A percentile compares a stretch with the other conserved stretches of the same genome.
These are phyloP conservation scores for Seira ritae DNA, from an alignment of 2,888 invertebrate species.

Conservation along the genomic window DNA sequence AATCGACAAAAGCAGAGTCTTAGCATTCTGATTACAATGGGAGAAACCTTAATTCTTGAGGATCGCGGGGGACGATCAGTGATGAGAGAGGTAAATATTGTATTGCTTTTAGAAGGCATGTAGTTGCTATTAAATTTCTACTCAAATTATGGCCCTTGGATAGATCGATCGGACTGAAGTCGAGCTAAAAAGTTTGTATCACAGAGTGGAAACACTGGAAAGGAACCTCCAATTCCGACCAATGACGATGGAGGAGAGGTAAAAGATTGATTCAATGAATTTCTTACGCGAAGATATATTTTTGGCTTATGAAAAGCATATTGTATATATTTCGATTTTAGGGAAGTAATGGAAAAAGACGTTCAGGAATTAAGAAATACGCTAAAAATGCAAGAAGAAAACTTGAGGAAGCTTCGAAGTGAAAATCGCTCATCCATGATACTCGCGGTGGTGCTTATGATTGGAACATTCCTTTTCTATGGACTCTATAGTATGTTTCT, in stretches of 20 bases:
- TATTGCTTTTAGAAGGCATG: background rate
- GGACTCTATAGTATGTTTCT: constrained; percentile 65
- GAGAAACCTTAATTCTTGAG: too few species aligned
- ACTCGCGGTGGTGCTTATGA: constrained; percentile 59
- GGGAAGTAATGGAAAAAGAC: constrained; percentile 61
- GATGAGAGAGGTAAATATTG: constrained; percentile 40
- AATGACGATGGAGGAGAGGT: constrained; percentile 65
- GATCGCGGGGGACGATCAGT: constrained; percentile 32
- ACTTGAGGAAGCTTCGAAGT: constrained; percentile 45
- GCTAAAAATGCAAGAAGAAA: constrained; percentile 53
- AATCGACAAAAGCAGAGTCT: background rate
- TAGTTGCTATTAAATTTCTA: background rate
- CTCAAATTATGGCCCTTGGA: background rate
- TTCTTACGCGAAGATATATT: too few species aligned
- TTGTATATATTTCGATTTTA: constrained; percentile 21
- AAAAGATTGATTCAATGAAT: constrained; percentile 23
- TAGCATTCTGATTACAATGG: background rate
- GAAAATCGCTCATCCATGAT: constrained; percentile 54
- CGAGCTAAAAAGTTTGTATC: constrained; percentile 56
- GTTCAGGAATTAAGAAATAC: constrained; percentile 51
- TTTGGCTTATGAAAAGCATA: too few species aligned
- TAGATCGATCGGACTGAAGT: constrained; percentile 63
- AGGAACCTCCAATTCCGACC: constrained; percentile 57
- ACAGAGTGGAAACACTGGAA: constrained; percentile 63
- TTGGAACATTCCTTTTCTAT: constrained; percentile 56